Evolutionary conservation across 2,797 vertebrate genomes (phyloP).

Genomic region (Pseudomugil tenellus): DNA sequence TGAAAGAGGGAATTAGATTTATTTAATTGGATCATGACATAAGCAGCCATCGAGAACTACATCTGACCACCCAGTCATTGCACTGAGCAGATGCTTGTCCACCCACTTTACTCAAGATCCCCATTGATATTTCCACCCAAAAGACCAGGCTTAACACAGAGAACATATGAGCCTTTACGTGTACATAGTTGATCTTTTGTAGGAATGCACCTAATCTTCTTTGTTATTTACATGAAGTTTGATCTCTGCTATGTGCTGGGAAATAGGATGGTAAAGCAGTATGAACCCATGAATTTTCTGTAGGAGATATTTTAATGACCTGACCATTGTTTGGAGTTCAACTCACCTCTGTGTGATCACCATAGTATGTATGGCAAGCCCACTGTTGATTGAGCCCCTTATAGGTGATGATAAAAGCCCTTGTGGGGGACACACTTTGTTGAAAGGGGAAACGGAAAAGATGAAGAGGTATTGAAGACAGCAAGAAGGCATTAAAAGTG

Average conservation of each 20-base stretch:
- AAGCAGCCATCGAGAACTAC: constrained; percentile 68
- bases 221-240: constrained; percentile 63
- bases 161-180: constrained; percentile 35
- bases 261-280: constrained; percentile 70
- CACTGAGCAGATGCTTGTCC: constrained; percentile 62
- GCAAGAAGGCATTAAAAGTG: constrained; percentile 75
- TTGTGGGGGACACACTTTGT: constrained; percentile 66
- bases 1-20: constrained; percentile 43
- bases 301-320: constrained; percentile 86
- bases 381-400: constrained; percentile 74
- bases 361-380: constrained; percentile 51
- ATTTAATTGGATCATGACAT: constrained; percentile 67
- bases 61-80: constrained; percentile 68
- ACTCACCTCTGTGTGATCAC: constrained; percentile 64
- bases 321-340: constrained; percentile 78
- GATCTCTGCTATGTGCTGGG: constrained; percentile 68
- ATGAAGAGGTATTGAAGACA: constrained; percentile 70
- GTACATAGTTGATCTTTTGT: constrained; percentile 55
- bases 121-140: constrained; percentile 72
- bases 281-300: constrained; percentile 69
- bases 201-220: constrained; percentile 44
- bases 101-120: constrained; percentile 53
- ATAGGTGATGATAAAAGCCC: constrained; percentile 79
- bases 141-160: constrained; percentile 50
- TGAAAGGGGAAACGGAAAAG: constrained; percentile 62